Evolutionary conservation across 2,888 invertebrate species (phyloP).

Genomic region (Campoplex nolae): DNA sequence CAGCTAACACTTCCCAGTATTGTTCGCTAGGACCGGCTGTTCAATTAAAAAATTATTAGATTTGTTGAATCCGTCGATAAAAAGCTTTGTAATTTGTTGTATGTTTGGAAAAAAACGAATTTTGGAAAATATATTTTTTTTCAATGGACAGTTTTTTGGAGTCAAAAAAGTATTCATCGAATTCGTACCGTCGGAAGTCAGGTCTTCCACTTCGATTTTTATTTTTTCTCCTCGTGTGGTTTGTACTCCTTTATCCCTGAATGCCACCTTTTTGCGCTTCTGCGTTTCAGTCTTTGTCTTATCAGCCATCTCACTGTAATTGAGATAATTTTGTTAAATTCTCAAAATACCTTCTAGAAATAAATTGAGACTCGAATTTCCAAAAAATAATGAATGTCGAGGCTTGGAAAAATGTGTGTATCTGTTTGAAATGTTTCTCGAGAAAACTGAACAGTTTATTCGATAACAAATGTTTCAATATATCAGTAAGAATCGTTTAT

Average conservation of each 20-base stretch:
- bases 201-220: constrained; percentile 88
- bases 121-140: constrained; percentile 7
- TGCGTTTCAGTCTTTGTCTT: constrained; percentile 70
- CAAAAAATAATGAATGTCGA: neutral
- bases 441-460: neutral
- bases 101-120: neutral
- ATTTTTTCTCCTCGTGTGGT: constrained; percentile 85
- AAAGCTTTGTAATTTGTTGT: neutral
- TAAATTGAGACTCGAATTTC: neutral
- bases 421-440: neutral
- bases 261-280: constrained; percentile 80
- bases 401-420: neutral
- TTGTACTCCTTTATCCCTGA: constrained; percentile 87
- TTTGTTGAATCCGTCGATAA: neutral
- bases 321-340: neutral
- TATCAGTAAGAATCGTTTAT: neutral
- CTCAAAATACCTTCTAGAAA: neutral
- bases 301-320: constrained; percentile 78
- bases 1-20: constrained; percentile 92
- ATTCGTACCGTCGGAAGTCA: constrained; percentile 87
- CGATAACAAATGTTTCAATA: neutral
- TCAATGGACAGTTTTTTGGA: neutral
- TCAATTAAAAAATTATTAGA: neutral
- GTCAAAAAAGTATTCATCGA: neutral
- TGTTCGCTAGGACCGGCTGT: constrained; percentile 88